Evolutionary conservation across 2,888 invertebrate genomes (phyloP), one percentile per base, ranked within the genome.

Genomic region (Dryadula phaetusa): DNA sequence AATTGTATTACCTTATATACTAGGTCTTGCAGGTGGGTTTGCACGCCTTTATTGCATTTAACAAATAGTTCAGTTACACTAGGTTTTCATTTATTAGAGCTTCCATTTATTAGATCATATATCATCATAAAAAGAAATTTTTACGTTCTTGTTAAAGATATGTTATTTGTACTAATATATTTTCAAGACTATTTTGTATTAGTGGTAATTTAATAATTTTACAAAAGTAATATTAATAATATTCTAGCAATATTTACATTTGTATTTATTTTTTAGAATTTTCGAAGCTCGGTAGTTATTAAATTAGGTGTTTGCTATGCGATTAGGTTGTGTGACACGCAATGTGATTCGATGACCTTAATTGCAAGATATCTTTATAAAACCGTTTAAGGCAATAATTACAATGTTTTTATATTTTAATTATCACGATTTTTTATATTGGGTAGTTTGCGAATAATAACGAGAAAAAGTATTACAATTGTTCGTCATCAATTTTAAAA

Each of bases 261-360:
- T 46, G 4, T 22, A 46, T 46, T 22, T n/a, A n/a, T n/a, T 20
- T 46, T 46, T 12, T 46, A 12, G 10, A 12, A 22, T 46, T 22
- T 22, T 20, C 12, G 14, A 20, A 20, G 12, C 46, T 46, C 22
- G 46, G 22, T 16, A 8, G 4, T 22, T 47, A 64, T 64, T 64
- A 49, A 53, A 42, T 47, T 61, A 44, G 32, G 37, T 37, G 54
- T 54, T 52, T 37, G 44, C 62, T 47, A 49, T 61, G 64, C 82
- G 83, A 81, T 77, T 78, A 76, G 74, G 72, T 78, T 75, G 75
- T 75, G 70, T 72, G 77, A 73, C 84, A 81, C 79, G 84, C 75
- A 74, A 79, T 68, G 75, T 80, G 77, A 79, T 40, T 56, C 25
- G 40, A 56, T 22, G 25, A 40, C n/a, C 40, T n/a, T 4, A 22